Percentiles rank a stretch among this genome's conserved stretches.
phyloP scores from a whole-genome alignment of 2,888 invertebrate genomes.

The Panzeria rudis region DNA sequence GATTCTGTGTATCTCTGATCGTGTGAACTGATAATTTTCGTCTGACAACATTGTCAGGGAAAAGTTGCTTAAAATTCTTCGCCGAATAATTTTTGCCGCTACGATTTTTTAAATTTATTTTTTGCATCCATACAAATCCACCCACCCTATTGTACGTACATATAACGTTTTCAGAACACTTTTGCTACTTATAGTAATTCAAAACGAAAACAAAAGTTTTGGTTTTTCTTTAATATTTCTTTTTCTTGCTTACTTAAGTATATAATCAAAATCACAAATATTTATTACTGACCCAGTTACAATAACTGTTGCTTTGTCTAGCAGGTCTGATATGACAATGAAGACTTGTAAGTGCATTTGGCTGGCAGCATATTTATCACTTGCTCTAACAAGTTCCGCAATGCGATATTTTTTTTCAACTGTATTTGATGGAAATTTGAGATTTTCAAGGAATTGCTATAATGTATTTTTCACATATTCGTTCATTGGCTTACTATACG shows the following conservation, averaged over 20 bases:
- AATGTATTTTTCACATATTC: slow-evolving; percentile 16
- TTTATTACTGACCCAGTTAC: slow-evolving; percentile 79
- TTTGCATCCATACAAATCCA: no score
- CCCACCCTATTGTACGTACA: no score
- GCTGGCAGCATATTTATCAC: slow-evolving; percentile 58
- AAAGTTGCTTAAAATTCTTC: no score
- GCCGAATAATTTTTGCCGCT: no score
- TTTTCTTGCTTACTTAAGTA: slow-evolving; percentile 13
- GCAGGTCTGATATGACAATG: slow-evolving; percentile 53
- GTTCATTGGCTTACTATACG: neutral
- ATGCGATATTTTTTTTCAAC: slow-evolving; percentile 63
- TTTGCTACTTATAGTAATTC: slow-evolving; percentile 12
- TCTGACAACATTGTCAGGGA: no score
- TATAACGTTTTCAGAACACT: neutral
- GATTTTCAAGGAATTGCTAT: slow-evolving; percentile 64
- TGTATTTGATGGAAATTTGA: slow-evolving; percentile 64
- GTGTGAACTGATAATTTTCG: no score
- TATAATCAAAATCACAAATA: slow-evolving; percentile 56
- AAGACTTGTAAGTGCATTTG: slow-evolving; percentile 66
- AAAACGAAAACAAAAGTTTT: slow-evolving; percentile 35
- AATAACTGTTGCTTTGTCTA: slow-evolving; percentile 72
- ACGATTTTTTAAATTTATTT: no score
- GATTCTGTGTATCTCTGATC: no score
- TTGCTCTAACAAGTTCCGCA: slow-evolving; percentile 69
- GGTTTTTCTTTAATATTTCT: neutral